A percentile compares a stretch with the other conserved stretches of the same genome.
phyloP scores from a whole-genome alignment of 2,113 vertebrate species.

The Bambusicola thoracicus region DNA sequence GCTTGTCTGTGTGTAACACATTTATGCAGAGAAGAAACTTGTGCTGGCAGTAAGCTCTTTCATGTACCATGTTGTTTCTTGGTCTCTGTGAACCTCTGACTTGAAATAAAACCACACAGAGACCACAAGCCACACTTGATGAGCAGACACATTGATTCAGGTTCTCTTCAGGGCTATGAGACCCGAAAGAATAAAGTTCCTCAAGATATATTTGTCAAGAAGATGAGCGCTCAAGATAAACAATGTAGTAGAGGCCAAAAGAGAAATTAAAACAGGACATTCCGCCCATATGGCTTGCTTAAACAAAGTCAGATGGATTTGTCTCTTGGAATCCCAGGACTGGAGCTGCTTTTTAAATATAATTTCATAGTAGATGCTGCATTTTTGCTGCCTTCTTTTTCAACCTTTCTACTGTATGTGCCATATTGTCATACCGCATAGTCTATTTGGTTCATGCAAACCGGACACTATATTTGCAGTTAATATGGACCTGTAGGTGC shows the following conservation, averaged over 20 bases:
- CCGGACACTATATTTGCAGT: not conserved
- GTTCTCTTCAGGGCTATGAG: not conserved
- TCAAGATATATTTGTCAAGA: constrained; percentile 18
- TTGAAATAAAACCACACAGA: not conserved
- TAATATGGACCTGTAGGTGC: not conserved
- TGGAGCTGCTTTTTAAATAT: not conserved
- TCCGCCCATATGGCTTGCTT: not conserved
- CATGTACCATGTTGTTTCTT: not conserved
- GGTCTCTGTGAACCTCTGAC: not conserved
- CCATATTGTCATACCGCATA: not conserved
- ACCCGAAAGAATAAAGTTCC: not conserved
- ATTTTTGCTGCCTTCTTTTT: not conserved
- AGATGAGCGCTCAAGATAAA: constrained; percentile 1
- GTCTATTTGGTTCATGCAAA: not conserved
- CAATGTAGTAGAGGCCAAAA: not conserved
- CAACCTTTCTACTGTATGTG: not conserved
- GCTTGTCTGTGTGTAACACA: not conserved
- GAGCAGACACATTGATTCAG: not conserved
- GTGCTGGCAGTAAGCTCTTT: not conserved
- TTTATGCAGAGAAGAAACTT: not conserved
- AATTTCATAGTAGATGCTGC: not conserved
- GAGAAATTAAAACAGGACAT: not conserved
- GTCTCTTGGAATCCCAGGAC: not conserved
- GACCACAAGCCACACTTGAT: not conserved
- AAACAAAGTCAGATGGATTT: constrained; percentile 7